Evolutionary conservation across 2,888 invertebrate genomes (phyloP), one percentile per base, ranked within the genome.

Genomic region (Macrophya annulata): DNA sequence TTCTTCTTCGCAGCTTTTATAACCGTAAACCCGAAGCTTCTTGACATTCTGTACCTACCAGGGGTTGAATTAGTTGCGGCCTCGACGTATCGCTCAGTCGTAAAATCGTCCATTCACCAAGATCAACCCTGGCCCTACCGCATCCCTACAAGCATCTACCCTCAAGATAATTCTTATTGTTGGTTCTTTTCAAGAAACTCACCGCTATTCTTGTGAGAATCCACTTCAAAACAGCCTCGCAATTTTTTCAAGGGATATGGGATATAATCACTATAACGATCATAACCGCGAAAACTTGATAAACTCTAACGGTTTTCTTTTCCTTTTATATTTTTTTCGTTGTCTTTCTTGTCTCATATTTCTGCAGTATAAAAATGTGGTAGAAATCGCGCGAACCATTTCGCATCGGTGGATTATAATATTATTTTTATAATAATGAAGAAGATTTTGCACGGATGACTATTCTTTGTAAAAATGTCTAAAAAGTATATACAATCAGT

Each of bases 91-190:
- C 17, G 43, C 72, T 43, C 72, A 45, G 72, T 74, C 72, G 72
- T 74, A 45, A 74, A 45, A 74, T 74, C 45, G 21, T 4, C 43
- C 45, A 74, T 74, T 74, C 72, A 74, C 43, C 25, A 45, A 74
- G 45, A 74, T 74, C 45, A 45, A 45, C 43, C 45, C 21, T 21
- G n/a, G 21, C 4, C 10, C 17, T 45, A n/a, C 21, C n/a, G 37
- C 25, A 43, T 45, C 72, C 21, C 31, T 10, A 74, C n/a, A 45
- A 25, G 21, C 21, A 68, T 21, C 72, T 17, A 74, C 72, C 45
- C 72, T 74, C 10, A 45, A 74, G 45, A 74, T 74, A 74, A 43
- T 43, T 74, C 45, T 74, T 21, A 74, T 74, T 74, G 43, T 74
- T 40, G 45, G 72, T 74, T 68, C 68, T 68, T 68, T 68, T 68